Base-by-base conservation (phyloP, 35 echinoderm and acorn worm species). In the Holothuria glaberrima region DNA sequence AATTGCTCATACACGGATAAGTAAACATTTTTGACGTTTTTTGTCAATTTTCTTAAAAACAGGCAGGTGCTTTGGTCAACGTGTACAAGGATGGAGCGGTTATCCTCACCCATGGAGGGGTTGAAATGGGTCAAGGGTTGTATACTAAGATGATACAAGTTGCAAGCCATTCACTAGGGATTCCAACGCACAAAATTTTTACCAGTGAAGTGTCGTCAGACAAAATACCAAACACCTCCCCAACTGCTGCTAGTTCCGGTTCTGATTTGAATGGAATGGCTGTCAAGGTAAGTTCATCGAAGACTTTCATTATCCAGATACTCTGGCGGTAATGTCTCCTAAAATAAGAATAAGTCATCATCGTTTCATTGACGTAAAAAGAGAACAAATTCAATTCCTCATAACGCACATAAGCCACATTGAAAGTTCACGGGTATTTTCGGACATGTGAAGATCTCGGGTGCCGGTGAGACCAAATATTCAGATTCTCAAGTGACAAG, bases 101-200 rank as follows among this genome's bases (percentile, higher is more conserved):
- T 0, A 79, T 97, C 3, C 20, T 97, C 14, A 76, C 88, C 25
- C 95, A 97, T 30, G 92, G 91, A 54, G 95, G 95, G 25, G 83
- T 88, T 88, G 95, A 97, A 76, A 97, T 97, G 95, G 95, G 95
- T 34, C 95, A 97, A 68, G 95, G 95, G 20, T 74, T 97, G 12
- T 86, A 94, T 30, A 97, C 95, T 22, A 97, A 97, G 82, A 97
- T 93, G 86, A 91, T 90, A 9, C 95, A 97, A 87, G 89, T 97
- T 0, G 95, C 95, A 20, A 91, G 92, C 46, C 34, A 92, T 60
- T 86, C 86, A 29, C 87, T 97, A 3, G 50, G 86, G 4, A 91
- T 97, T 46, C 89, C 95, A 16, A 64, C 89, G 22, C 35, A 71
- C 21, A 88, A 75, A 60, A 97, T 97, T 27, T 61, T 83, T 64